These are phyloP conservation scores for Goniozus legneri DNA, from an alignment of 1,140 invertebrate species.

Conservation along the genomic window DNA sequence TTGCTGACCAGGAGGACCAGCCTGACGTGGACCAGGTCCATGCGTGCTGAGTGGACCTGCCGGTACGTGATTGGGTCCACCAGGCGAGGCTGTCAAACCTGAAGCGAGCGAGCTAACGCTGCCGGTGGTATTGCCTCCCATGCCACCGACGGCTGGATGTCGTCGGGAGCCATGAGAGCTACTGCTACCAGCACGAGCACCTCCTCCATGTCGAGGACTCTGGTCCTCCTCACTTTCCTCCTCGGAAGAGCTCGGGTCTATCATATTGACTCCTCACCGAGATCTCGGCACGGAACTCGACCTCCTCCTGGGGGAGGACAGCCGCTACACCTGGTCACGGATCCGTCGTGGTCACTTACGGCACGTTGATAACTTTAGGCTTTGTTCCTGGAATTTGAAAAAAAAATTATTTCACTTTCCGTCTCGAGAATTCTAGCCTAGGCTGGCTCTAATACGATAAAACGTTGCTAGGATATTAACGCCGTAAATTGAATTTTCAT, in stretches of 20 bases:
- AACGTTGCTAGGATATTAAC: neutral
- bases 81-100: constrained; percentile 43
- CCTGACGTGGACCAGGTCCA: constrained; percentile 40
- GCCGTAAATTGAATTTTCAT: neutral
- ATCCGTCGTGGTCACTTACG: constrained; percentile 10
- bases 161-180: constrained; percentile 51
- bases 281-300: constrained; percentile 22
- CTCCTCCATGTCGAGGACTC: constrained; percentile 54
- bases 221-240: constrained; percentile 84
- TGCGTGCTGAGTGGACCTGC: constrained; percentile 46
- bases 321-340: constrained; percentile 16
- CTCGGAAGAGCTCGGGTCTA: constrained; percentile 85
- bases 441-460: neutral
- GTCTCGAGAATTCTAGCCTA: no score
- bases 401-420: no score
- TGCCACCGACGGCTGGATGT: constrained; percentile 31
- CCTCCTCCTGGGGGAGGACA: constrained; percentile 16
- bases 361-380: no score
- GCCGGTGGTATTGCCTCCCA: constrained; percentile 24
- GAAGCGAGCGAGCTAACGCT: constrained; percentile 25
- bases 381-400: neutral
- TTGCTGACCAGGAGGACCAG: constrained; percentile 20
- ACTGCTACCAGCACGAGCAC: constrained; percentile 35
- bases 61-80: constrained; percentile 51
- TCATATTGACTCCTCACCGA: constrained; percentile 58